Evolutionary conservation across 2,113 vertebrate genomes (phyloP).

Genomic region (Psittacus erithacus): DNA sequence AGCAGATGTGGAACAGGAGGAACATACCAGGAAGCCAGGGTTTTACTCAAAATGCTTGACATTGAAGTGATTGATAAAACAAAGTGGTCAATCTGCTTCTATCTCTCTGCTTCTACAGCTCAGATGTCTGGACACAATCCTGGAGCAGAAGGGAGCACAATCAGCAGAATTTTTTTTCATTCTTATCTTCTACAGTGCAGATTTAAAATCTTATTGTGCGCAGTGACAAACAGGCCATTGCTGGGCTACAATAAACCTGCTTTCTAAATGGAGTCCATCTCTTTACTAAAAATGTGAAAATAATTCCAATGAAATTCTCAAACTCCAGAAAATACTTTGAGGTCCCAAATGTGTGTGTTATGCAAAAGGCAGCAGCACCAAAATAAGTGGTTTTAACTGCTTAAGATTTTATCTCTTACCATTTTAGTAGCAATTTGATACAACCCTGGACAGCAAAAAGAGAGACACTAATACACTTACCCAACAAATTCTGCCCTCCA

Average conservation of each 20-base stretch:
- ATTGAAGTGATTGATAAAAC: neutral
- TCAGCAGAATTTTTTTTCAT: constrained; percentile 34
- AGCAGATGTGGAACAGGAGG: neutral
- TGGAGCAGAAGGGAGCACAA: neutral
- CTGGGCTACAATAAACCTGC: neutral
- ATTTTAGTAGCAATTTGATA: constrained; percentile 55
- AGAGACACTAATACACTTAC: constrained; percentile 40
- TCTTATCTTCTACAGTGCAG: constrained; percentile 68
- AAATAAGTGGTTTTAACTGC: constrained; percentile 26
- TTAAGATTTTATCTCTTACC: constrained; percentile 45
- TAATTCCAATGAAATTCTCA: neutral
- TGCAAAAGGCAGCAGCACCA: constrained; percentile 8
- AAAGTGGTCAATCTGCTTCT: neutral
- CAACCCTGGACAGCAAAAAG: constrained; percentile 39
- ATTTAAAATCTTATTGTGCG: constrained; percentile 53
- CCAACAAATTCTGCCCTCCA: constrained; percentile 19
- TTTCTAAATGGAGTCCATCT: neutral
- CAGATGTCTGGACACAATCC: neutral
- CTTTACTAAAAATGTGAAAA: constrained; percentile 44
- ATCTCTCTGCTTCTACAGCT: neutral
- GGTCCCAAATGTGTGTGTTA: neutral
- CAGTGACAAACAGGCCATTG: neutral
- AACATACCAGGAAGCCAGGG: neutral
- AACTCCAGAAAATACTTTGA: neutral
- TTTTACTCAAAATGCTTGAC: neutral